Evolutionary conservation across 1,140 invertebrate genomes (phyloP), one percentile per base, ranked within the genome.

Genomic region (Uloborus diversus): DNA sequence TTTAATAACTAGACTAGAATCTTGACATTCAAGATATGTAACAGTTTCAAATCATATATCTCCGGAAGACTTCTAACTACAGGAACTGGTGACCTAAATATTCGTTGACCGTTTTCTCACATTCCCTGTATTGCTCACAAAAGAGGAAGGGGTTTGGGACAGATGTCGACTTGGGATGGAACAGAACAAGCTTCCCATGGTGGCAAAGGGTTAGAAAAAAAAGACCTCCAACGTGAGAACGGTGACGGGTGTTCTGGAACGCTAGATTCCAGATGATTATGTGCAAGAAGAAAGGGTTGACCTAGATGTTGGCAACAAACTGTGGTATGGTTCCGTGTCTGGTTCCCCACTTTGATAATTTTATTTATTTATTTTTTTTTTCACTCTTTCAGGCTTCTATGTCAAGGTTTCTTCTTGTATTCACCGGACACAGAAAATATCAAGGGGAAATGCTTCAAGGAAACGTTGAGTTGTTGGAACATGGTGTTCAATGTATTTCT

Each of bases 341-440:
- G 51, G 28, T 75, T 51, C 42, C 37, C 71, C 56, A 11, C 66
- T 35, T 69, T 56, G 49, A 69, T 42, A 42, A 9, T 42, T 9
- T 13, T 13, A 42, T 42, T 17, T 42, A 42, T 71, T 71, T 71
- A 32, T 17, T 13, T 17, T 28, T 49, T 49, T 68, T 11, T 64
- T 64, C 23, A 33, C 32, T 28, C 17, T 3, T 42, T 49, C 49
- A 35, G 32, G 62, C 28, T 78, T 78, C 73, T 78, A 78, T 78
- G 73, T 78, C 73, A 78, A 78, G 73, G 73, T 78, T 75, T 53
- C 73, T 53, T n/a, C n/a, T n/a, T n/a, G n/a, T n/a, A n/a, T n/a
- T n/a, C n/a, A n/a, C n/a, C n/a, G n/a, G n/a, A n/a, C n/a, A n/a
- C n/a, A n/a, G n/a, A n/a, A n/a, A n/a, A n/a, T n/a, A n/a, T n/a